Evolutionary conservation across 1,140 invertebrate species (phyloP).

Genomic region (Rhizoglyphus robini): DNA sequence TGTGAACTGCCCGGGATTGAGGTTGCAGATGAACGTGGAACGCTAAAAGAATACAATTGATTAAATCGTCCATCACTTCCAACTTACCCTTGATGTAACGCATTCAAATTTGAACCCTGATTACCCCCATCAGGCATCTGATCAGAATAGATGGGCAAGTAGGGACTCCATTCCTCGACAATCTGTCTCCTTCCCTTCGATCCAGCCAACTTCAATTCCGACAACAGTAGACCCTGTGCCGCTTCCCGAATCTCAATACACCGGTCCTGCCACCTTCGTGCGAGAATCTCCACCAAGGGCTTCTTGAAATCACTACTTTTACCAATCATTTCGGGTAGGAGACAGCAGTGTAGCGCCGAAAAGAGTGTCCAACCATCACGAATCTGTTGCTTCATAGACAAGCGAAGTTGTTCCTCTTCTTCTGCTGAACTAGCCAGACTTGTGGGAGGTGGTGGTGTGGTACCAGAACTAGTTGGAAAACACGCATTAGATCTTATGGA

Average conservation of each 20-base stretch:
- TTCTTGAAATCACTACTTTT: slow-evolving; percentile 70
- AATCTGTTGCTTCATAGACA: slow-evolving; percentile 77
- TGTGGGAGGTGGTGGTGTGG: no score
- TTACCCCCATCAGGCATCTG: not conserved
- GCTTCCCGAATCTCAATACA: slow-evolving; percentile 92
- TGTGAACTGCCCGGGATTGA: not conserved
- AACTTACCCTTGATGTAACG: not conserved
- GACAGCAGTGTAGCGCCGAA: slow-evolving; percentile 86
- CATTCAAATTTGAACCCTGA: not conserved
- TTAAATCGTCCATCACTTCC: not conserved
- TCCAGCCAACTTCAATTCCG: slow-evolving; percentile 79
- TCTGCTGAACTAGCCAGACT: no score
- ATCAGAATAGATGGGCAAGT: slow-evolving; percentile 71
- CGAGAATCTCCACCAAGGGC: slow-evolving; percentile 91
- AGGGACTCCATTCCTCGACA: slow-evolving; percentile 88
- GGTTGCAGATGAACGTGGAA: not conserved
- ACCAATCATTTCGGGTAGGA: slow-evolving; percentile 68
- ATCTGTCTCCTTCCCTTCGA: slow-evolving; percentile 77
- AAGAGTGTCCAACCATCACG: slow-evolving; percentile 93
- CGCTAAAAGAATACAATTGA: not conserved
- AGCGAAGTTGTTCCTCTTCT: no score
- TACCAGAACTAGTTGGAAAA: no score
- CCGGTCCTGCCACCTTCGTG: slow-evolving; percentile 92
- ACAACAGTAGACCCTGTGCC: slow-evolving; percentile 82
- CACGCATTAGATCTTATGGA: no score